Evolutionary conservation across 1,140 invertebrate genomes (phyloP), one percentile per base, ranked within the genome.

Genomic region (Neomicropteryx cornuta): DNA sequence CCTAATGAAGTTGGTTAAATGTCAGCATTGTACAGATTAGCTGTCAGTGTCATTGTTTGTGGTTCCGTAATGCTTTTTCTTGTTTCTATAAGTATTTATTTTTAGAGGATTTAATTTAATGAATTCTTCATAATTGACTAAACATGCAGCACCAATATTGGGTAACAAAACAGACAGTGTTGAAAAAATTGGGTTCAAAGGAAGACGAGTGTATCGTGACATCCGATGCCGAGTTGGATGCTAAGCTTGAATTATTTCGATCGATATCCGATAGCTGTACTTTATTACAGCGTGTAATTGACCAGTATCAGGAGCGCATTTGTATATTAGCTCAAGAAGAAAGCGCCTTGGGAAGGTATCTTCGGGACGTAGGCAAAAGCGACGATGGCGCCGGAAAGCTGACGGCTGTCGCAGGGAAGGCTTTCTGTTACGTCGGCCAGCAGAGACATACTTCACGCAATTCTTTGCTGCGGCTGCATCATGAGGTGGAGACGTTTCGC

Each of bases 61-160:
- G 24, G 24, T 27, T 27, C n/a, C 6, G 8, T 8, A 8, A 8
- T 27, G 8, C 6, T 27, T 8, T 8, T 27, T 27, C 6, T 8
- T n/a, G n/a, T 27, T 8, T 27, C 8, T 8, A 27, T 27, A 8
- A 8, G 6, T 8, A 8, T 8, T n/a, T 8, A 27, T n/a, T 27
- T 8, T 8, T 27, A 27, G n/a, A 27, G n/a, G n/a, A 8, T 27
- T 32, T 32, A 5, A 6, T 32, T 13, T 8, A 8, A 32, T 8
- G n/a, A 14, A n/a, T 32, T 8, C 14, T 5, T 13, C 18, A 32
- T 32, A 5, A n/a, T 8, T n/a, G n/a, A 18, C 35, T 32, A n/a
- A 86, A 87, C 58, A 85, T 96, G 77, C 90, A 97, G 58, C 88
- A 95, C 59, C 90, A 96, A 44, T 98, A 91, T 65, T 99, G 94